phyloP scores from a whole-genome alignment of 2,113 vertebrate genomes.

The Megalops atlanticus region DNA sequence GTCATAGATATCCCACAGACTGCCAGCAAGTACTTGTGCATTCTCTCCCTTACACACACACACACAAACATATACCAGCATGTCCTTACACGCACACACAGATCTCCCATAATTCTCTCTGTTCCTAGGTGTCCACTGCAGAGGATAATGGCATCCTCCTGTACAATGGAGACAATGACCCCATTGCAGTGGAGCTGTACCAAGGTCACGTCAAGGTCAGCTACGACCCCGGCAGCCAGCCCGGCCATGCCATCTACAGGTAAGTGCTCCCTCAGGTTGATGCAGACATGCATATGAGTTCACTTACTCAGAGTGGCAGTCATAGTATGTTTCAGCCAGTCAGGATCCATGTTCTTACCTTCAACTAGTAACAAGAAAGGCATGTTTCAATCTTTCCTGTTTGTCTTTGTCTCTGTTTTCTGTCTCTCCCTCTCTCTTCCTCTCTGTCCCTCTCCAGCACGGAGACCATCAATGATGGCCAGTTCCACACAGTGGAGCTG shows the following conservation, averaged over 20 bases:
- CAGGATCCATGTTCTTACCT: too few relatives aligned
- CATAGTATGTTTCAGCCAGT: too few relatives aligned
- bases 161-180: conserved; percentile 94
- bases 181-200: conserved; percentile 94
- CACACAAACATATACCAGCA: too few relatives aligned
- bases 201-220: conserved; percentile 97
- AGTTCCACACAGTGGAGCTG: conserved; percentile 98
- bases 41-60: too few relatives aligned
- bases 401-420: too few relatives aligned
- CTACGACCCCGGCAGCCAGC: conserved; percentile 92
- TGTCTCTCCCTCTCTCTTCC: neutral
- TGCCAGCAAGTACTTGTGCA: too few relatives aligned
- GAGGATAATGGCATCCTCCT: conserved; percentile 96
- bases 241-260: conserved; percentile 96
- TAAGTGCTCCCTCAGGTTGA: conserved; percentile 47
- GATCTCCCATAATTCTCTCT: too few relatives aligned
- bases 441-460: conserved; percentile 68
- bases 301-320: too few relatives aligned
- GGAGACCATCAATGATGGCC: conserved; percentile 95
- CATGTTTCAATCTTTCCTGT: too few relatives aligned
- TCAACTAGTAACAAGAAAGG: too few relatives aligned
- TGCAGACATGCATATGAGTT: neutral
- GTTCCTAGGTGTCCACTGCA: conserved; percentile 86
- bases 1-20: too few relatives aligned
- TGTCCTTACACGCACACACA: too few relatives aligned